These are phyloP conservation scores for Brachyrhaphis roseni DNA, from an alignment of 2,797 vertebrate genomes.

Conservation along the genomic window DNA sequence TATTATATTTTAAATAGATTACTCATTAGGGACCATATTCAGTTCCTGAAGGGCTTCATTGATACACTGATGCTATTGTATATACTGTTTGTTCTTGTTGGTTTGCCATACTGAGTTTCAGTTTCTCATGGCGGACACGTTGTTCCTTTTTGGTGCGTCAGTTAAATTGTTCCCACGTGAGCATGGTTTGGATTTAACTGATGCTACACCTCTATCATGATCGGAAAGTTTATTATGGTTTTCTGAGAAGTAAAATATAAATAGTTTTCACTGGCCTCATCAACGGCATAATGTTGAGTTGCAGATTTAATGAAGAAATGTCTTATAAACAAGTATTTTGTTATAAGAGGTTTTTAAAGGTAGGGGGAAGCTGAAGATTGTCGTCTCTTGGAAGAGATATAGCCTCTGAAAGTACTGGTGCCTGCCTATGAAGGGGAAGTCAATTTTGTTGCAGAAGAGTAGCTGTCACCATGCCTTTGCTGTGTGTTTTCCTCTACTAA, in stretches of 20 bases:
- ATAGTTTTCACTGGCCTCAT: neutral
- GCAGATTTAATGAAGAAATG: conserved; percentile 24
- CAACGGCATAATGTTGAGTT: conserved; percentile 9
- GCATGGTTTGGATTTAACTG: conserved; percentile 5
- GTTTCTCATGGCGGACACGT: conserved; percentile 14
- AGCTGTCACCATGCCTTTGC: conserved; percentile 12
- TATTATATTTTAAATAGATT: conserved; percentile 12
- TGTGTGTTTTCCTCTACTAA: conserved; percentile 4
- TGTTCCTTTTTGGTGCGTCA: conserved; percentile 7
- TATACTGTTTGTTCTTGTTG: neutral
- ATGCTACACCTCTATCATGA: conserved; percentile 10
- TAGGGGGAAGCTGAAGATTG: neutral
- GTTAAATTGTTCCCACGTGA: conserved; percentile 11
- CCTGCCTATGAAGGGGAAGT: conserved; percentile 27
- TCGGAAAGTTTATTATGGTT: conserved; percentile 41
- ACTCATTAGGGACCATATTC: conserved; percentile 17
- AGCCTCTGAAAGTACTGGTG: conserved; percentile 12
- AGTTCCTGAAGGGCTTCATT: conserved; percentile 10
- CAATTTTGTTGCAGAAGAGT: conserved; percentile 9
- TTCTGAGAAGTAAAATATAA: conserved; percentile 23
- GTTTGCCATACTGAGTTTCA: conserved; percentile 7
- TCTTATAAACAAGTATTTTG: conserved; percentile 3
- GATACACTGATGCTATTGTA: conserved; percentile 23
- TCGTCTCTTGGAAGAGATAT: neutral
- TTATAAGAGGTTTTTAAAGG: neutral